Conservation (phyloP, 2,797 vertebrate genomes). For the Molossus molossus region DNA sequence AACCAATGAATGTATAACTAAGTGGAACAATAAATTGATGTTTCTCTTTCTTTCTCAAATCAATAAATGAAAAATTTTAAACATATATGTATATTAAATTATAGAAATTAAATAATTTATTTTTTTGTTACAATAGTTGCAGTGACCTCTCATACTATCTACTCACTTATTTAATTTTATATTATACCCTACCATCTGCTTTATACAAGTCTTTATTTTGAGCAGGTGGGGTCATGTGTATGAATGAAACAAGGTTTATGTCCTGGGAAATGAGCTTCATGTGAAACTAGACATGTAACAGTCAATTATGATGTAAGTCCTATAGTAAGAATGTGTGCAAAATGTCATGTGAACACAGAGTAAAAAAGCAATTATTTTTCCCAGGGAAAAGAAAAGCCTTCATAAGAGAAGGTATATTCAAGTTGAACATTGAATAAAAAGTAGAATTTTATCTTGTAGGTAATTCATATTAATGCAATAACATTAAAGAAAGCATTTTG, state of each 20-base stretch:
- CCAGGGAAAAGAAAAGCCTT: background rate
- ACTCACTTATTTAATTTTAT: constrained; percentile 25
- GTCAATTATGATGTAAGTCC: background rate
- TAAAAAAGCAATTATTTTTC: constrained; percentile 7
- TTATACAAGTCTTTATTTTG: background rate
- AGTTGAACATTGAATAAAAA: constrained; percentile 24
- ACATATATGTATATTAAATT: background rate
- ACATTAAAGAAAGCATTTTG: constrained; percentile 11
- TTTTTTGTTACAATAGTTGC: background rate
- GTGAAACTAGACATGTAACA: background rate
- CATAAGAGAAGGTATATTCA: background rate
- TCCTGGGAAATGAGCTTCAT: background rate
- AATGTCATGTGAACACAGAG: background rate
- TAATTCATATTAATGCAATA: constrained; percentile 52
- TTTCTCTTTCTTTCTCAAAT: too few species aligned
- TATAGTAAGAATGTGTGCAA: background rate
- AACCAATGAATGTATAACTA: too few species aligned
- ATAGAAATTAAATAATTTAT: constrained; percentile 46
- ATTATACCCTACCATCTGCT: background rate
- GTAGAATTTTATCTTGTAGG: background rate
- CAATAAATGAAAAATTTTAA: constrained; percentile 26
- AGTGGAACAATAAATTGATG: too few species aligned
- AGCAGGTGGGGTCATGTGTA: background rate
- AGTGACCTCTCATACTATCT: background rate
- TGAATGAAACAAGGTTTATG: constrained; percentile 7